Base-by-base conservation (phyloP, 92 coral and sea anemone genomes). In the Zoanthus gigantus region DNA sequence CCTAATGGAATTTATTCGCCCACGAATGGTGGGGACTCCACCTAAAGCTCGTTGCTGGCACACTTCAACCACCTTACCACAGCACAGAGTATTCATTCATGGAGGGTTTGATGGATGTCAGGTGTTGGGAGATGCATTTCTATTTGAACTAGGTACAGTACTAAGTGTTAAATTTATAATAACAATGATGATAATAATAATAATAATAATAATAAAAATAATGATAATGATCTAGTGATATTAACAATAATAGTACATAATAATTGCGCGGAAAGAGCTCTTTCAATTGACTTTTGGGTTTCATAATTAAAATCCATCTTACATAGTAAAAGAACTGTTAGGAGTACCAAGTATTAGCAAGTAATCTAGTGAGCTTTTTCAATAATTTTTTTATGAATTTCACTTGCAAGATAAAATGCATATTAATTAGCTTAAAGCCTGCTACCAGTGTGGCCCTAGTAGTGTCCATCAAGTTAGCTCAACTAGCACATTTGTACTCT, bases 41-140 rank as follows among this genome's bases (percentile, higher is more conserved):
- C 98, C 98, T 4, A 85, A 93, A 31, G 93, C 94, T 34, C 96
- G 98, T 15, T 93, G 98, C 85, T 96, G 98, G 98, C 98, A 96
- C 77, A 83, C 98, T 2, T 88, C 96, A 2, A 67, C 93, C 37
- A 92, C 88, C 52, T 85, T 96, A 71, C 93, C 96, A 66, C 90
- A 91, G 44, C 90, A 87, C 34, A 87, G 90, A 60, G 84, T 95
- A 66, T 91, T 96, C 72, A 92, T 95, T 54, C 96, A 95, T 92
- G 98, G 98, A 52, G 98, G 98, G 18, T 96, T 92, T 85, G 94
- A 96, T 86, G 98, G 98, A 52, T 88, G 75, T 60, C 80, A 90
- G 44, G 93, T 92, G 34, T 85, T 94, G 30, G 88, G 90, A 11
- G 98, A 96, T 91, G 92, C 98, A 1, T 96, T 93, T 77, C 72